phyloP scores from a whole-genome alignment of 2,113 vertebrate species.

The Tor tambroides region DNA sequence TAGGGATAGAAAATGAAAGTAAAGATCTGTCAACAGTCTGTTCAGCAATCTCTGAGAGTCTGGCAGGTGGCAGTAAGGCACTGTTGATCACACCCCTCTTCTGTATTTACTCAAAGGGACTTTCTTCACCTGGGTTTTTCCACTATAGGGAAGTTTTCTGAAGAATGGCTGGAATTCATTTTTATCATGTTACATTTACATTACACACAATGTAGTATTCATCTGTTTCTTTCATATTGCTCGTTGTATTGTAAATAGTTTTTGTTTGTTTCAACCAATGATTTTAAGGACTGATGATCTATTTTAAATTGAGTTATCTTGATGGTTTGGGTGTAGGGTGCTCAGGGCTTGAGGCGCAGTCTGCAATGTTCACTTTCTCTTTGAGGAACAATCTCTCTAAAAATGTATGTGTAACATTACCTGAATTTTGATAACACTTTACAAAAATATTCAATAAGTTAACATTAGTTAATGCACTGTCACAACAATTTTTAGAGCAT shows the following conservation, averaged over 20 bases:
- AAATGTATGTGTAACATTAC: background rate
- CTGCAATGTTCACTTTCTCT: background rate
- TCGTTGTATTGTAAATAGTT: background rate
- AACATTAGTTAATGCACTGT: background rate
- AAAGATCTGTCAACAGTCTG: background rate
- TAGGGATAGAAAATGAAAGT: background rate
- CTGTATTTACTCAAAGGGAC: background rate
- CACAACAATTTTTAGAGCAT: background rate
- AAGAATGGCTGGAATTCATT: background rate
- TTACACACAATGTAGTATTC: background rate
- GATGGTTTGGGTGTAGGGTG: background rate
- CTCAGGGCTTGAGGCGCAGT: background rate
- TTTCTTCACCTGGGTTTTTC: background rate
- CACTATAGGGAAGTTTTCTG: background rate
- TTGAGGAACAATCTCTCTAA: background rate
- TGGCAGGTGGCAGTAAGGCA: slow-evolving; percentile 1
- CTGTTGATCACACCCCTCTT: background rate
- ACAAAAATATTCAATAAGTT: background rate
- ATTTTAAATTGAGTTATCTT: background rate
- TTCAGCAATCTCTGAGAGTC: background rate
- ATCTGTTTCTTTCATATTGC: background rate
- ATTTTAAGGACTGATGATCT: background rate
- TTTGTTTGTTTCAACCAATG: background rate
- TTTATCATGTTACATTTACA: background rate
- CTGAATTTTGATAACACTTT: background rate